Evolutionary conservation across 1,140 invertebrate genomes (phyloP), one percentile per base, ranked within the genome.

Genomic region (Zaprionus inermis): DNA sequence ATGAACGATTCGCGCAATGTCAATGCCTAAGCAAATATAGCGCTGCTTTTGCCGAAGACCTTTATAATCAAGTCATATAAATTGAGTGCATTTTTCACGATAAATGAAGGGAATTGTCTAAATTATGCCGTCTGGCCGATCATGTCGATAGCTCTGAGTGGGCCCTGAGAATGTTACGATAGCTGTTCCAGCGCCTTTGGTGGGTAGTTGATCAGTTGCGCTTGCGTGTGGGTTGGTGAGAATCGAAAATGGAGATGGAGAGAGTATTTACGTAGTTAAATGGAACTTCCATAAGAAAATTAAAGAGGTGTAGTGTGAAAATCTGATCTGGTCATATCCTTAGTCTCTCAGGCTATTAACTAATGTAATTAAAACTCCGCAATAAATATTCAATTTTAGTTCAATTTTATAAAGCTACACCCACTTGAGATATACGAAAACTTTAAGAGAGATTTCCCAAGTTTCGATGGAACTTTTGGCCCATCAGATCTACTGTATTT

Each of bases 51-150:
- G 51, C 38, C n/a, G 30, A 55, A 88, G 76, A 81, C 83, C 76
- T 79, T 78, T 89, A 89, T 89, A 89, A 89, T 89, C 84, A 89
- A 89, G 84, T 89, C 84, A 84, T 89, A 89, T 89, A 89, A 89
- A 89, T 89, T 89, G 85, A 89, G 78, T 90, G 75, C 80, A 89
- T 89, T 89, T 89, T 90, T 89, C 84, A 89, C 74, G 84, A 89
- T 89, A 89, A 89, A 83, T 83, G 70, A 82, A 83, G 73, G 74
- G 84, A 86, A 86, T 86, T 88, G 83, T 86, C 83, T 88, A 86
- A 86, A 86, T 89, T 86, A 86, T 83, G 79, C 79, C 73, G 72
- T 82, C 58, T 67, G 57, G 36, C 49, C 59, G 34, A 59, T 67
- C 69, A 60, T 58, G 51, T 56, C 58, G 36, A 63, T 51, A 59